Evolutionary conservation across 2,888 invertebrate genomes (phyloP).

Genomic region (Cryptus viduatorius): DNA sequence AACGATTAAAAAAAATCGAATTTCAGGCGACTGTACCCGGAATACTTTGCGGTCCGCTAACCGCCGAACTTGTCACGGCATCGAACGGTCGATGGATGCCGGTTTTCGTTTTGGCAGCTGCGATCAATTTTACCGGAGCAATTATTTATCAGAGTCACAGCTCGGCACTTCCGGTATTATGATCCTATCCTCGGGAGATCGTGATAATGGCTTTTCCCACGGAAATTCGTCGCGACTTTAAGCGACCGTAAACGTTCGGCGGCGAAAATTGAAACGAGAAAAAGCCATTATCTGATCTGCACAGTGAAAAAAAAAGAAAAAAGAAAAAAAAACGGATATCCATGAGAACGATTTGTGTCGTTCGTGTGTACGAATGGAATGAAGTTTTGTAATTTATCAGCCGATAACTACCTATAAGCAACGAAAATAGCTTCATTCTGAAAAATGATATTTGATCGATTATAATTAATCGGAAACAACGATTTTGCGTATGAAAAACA

Average conservation of each 20-base stretch:
- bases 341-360: not conserved
- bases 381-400: not conserved
- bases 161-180: slow-evolving; percentile 89
- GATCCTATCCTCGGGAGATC: slow-evolving; percentile 74
- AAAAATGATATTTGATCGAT: not conserved
- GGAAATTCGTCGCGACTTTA: slow-evolving; percentile 24
- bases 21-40: slow-evolving; percentile 90
- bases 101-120: slow-evolving; percentile 90
- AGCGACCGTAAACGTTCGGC: not conserved
- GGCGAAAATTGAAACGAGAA: slow-evolving; percentile 26
- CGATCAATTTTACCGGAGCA: slow-evolving; percentile 90
- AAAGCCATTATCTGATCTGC: not conserved
- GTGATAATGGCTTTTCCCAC: slow-evolving; percentile 39
- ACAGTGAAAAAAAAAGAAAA: not conserved
- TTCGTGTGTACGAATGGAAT: not conserved
- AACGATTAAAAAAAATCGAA: not conserved
- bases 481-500: not conserved
- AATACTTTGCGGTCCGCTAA: slow-evolving; percentile 91
- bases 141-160: slow-evolving; percentile 91
- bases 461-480: not conserved
- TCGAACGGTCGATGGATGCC: slow-evolving; percentile 91
- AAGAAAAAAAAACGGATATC: not conserved
- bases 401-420: not conserved
- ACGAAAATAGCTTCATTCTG: not conserved
- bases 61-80: slow-evolving; percentile 90